phyloP scores from a whole-genome alignment of 1,140 invertebrate species.

The Drosophila neocordata region DNA sequence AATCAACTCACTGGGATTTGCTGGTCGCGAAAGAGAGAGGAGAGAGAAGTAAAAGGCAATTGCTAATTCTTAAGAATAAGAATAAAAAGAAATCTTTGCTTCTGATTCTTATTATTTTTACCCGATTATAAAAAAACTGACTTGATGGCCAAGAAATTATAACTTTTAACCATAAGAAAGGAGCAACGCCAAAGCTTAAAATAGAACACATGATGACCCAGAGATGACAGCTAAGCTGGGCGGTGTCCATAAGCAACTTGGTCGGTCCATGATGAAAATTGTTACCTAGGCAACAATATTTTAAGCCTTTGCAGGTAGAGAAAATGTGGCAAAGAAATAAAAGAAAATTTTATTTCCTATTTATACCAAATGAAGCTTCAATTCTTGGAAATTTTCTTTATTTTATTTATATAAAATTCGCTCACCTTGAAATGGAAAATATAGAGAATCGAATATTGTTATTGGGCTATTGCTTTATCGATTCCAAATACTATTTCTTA shows the following conservation, averaged over 20 bases:
- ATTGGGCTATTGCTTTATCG: no score
- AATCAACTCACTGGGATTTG: slow-evolving; percentile 68
- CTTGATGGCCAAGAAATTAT: neutral
- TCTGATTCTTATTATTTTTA: neutral
- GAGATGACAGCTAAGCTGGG: neutral
- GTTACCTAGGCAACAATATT: neutral
- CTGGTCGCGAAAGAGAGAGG: slow-evolving; percentile 11
- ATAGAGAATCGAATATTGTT: no score
- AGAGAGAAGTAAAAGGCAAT: neutral
- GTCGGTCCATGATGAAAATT: neutral
- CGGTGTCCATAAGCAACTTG: neutral
- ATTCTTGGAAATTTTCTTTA: no score
- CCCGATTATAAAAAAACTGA: neutral
- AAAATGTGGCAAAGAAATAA: neutral
- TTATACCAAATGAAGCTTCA: no score
- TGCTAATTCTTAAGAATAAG: neutral
- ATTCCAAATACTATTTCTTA: no score
- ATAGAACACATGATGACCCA: slow-evolving; percentile 8
- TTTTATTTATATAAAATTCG: no score
- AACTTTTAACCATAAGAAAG: no score
- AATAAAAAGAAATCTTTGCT: neutral
- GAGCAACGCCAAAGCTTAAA: slow-evolving; percentile 1
- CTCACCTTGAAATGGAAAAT: no score
- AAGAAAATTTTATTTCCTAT: no score
- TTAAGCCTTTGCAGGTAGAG: neutral